Conservation (phyloP, 2,888 invertebrate genomes). For the Diabrotica balteata region DNA sequence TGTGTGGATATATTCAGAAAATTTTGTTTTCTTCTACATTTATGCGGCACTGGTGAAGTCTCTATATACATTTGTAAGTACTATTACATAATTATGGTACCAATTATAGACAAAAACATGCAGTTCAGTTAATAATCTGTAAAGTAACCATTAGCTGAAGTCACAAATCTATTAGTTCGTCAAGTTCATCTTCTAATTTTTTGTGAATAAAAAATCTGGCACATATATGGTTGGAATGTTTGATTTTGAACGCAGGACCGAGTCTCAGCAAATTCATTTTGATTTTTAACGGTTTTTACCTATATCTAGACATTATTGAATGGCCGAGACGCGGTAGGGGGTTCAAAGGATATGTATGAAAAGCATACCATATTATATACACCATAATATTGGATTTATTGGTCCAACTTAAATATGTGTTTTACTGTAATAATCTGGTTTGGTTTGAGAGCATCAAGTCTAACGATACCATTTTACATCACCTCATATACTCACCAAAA, state of each 20-base stretch:
- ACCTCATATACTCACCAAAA: neutral
- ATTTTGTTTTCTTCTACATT: no score
- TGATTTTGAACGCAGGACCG: conserved; percentile 47
- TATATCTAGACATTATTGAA: conserved; percentile 41
- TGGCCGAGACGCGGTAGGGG: conserved; percentile 43
- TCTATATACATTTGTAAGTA: no score
- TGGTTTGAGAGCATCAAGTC: conserved; percentile 50
- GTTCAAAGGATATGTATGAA: conserved; percentile 57
- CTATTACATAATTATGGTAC: no score
- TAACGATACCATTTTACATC: conserved; percentile 11
- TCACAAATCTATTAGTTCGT: conserved; percentile 48
- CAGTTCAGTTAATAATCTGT: conserved; percentile 37
- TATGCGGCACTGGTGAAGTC: no score
- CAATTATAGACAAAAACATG: conserved; percentile 41
- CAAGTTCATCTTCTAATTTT: conserved; percentile 53
- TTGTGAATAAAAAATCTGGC: conserved; percentile 68
- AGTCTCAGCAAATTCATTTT: conserved; percentile 42
- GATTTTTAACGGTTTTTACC: conserved; percentile 36
- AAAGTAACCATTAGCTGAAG: conserved; percentile 40
- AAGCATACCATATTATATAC: conserved; percentile 57
- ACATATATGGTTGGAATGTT: conserved; percentile 72
- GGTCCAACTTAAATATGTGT: conserved; percentile 59
- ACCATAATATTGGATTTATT: conserved; percentile 52
- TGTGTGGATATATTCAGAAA: no score
- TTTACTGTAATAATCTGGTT: conserved; percentile 59